These are phyloP conservation scores for Scatophagus argus DNA, from an alignment of 2,113 vertebrate species.

Conservation along the genomic window DNA sequence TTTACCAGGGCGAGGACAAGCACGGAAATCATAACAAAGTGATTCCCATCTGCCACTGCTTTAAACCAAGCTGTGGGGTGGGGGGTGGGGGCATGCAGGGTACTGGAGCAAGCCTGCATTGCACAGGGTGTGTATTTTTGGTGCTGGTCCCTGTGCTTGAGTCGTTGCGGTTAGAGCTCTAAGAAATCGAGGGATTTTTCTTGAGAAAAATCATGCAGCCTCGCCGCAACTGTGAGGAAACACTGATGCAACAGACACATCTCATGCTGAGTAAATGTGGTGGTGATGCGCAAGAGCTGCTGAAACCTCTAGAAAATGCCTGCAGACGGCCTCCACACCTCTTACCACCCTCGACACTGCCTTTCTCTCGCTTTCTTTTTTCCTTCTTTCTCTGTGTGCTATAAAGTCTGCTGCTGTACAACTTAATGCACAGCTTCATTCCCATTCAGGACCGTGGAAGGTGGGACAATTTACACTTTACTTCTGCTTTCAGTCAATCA, in stretches of 20 bases:
- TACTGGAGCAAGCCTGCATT: conserved; percentile 27
- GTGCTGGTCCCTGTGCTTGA: conserved; percentile 22
- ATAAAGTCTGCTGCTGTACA: not conserved
- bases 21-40: conserved; percentile 24
- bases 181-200: conserved; percentile 19
- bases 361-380: not conserved
- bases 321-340: not conserved
- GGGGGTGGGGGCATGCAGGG: not conserved
- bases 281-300: conserved; percentile 41
- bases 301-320: conserved; percentile 18
- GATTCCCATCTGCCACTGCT: conserved; percentile 53
- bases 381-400: not conserved
- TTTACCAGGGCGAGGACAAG: not conserved
- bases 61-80: conserved; percentile 16
- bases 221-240: conserved; percentile 30
- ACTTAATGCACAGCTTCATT: not conserved
- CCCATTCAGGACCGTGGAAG: too few species aligned
- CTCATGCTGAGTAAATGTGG: conserved; percentile 35
- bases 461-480: not conserved
- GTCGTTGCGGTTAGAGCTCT: conserved; percentile 28
- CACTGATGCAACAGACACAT: conserved; percentile 39
- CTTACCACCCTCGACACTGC: not conserved
- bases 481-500: conserved; percentile 20
- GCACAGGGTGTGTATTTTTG: conserved; percentile 39
- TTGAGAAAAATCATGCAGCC: conserved; percentile 9